Conservation (phyloP, 2,888 invertebrate species). For the Hirtodrosophila trivittata region DNA sequence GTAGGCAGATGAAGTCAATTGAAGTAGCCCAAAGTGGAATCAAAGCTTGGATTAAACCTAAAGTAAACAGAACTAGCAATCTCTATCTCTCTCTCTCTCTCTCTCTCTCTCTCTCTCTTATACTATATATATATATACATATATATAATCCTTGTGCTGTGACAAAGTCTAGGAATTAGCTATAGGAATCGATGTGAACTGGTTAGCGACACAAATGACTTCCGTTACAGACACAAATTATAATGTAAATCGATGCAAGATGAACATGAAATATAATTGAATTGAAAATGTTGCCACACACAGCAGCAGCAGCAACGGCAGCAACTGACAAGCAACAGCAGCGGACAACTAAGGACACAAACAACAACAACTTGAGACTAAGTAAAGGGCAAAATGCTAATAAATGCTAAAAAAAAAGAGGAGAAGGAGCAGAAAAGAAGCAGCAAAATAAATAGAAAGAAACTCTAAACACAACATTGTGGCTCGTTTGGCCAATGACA, state of each 20-base stretch:
- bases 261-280: conserved; percentile 78
- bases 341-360: conserved; percentile 15
- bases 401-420: conserved; percentile 59
- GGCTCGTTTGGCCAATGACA: conserved; percentile 67
- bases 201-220: conserved; percentile 66
- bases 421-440: neutral
- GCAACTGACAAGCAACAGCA: conserved; percentile 36
- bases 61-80: too few relatives aligned
- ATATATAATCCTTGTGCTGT: too few relatives aligned
- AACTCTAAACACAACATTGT: conserved; percentile 67
- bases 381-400: conserved; percentile 76
- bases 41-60: neutral
- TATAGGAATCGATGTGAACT: neutral
- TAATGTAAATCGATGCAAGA: conserved; percentile 77
- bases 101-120: too few relatives aligned
- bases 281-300: conserved; percentile 75
- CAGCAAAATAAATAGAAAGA: conserved; percentile 33
- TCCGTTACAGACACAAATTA: conserved; percentile 76
- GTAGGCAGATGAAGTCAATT: neutral
- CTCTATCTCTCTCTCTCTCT: too few relatives aligned
- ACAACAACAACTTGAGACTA: conserved; percentile 18
- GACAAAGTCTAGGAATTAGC: too few relatives aligned
- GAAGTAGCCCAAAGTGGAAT: neutral
- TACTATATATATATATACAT: too few relatives aligned
- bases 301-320: conserved; percentile 27